phyloP scores from a whole-genome alignment of 2,797 vertebrate species.

The Pangasius sanitwongsei region DNA sequence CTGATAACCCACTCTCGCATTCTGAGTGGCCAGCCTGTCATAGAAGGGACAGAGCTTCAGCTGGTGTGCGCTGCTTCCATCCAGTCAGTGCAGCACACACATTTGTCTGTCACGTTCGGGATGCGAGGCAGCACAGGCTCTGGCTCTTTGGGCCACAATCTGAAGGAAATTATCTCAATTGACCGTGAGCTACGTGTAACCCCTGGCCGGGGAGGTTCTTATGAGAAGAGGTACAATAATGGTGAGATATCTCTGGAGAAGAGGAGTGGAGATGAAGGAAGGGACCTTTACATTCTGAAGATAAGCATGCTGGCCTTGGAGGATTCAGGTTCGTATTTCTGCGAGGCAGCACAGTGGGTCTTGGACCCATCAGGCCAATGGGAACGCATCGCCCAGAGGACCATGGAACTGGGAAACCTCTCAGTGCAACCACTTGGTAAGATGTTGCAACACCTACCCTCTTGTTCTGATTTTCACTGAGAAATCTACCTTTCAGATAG shows the following conservation, averaged over 20 bases:
- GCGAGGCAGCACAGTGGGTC: constrained; percentile 85
- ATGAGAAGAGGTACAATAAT: constrained; percentile 71
- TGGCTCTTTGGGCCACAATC: constrained; percentile 68
- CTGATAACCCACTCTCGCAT: constrained; percentile 77
- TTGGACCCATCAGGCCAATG: constrained; percentile 82
- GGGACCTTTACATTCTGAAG: constrained; percentile 78
- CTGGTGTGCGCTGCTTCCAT: constrained; percentile 78
- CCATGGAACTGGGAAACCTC: constrained; percentile 82
- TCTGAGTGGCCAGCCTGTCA: constrained; percentile 71
- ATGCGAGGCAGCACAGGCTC: constrained; percentile 54
- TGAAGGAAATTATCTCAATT: constrained; percentile 80
- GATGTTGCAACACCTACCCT: not conserved
- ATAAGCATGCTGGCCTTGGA: constrained; percentile 72
- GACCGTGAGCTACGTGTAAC: constrained; percentile 75
- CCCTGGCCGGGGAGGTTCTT: constrained; percentile 64
- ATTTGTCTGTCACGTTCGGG: constrained; percentile 83
- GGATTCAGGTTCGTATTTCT: constrained; percentile 84
- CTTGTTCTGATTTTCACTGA: not conserved
- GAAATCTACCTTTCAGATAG: not conserved
- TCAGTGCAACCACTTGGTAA: constrained; percentile 80
- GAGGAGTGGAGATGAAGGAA: constrained; percentile 68
- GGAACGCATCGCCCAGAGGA: constrained; percentile 84
- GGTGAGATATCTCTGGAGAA: constrained; percentile 84
- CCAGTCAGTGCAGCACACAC: constrained; percentile 83
- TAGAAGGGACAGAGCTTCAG: constrained; percentile 80